Percentiles rank a stretch among this genome's conserved stretches.
Conservation (phyloP, 2,888 invertebrate genomes). For the Elegia similella region DNA sequence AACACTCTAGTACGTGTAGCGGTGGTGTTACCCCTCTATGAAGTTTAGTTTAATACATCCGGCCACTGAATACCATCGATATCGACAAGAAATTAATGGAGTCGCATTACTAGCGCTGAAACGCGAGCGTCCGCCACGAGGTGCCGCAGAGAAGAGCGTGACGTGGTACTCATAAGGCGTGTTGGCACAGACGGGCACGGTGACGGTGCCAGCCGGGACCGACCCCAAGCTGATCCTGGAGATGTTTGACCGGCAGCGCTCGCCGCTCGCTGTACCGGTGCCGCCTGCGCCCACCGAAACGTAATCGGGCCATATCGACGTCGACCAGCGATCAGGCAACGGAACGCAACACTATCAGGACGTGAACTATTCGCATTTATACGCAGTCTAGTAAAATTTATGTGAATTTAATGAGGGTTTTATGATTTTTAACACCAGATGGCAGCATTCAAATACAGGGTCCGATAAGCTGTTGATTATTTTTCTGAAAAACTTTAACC, state of each 20-base stretch:
- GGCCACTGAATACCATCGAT: slow-evolving; percentile 7
- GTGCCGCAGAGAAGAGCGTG: slow-evolving; percentile 67
- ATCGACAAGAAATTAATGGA: slow-evolving; percentile 8
- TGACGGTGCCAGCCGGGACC: slow-evolving; percentile 79
- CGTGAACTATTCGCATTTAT: slow-evolving; percentile 1
- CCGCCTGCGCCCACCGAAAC: slow-evolving; percentile 54
- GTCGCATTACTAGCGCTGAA: slow-evolving; percentile 23
- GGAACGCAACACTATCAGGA: slow-evolving; percentile 7
- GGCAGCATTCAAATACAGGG: too few species aligned
- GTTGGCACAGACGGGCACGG: slow-evolving; percentile 73
- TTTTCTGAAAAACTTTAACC: too few species aligned
- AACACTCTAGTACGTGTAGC: too few species aligned
- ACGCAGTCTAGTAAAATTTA: slow-evolving; percentile 2
- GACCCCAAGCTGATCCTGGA: slow-evolving; percentile 80
- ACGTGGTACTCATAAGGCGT: slow-evolving; percentile 71
- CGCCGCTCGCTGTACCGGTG: slow-evolving; percentile 67
- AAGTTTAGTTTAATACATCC: too few species aligned
- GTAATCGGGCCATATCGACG: slow-evolving; percentile 31
- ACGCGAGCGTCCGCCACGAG: slow-evolving; percentile 67
- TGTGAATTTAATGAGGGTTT: not conserved
- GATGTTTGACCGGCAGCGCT: slow-evolving; percentile 78
- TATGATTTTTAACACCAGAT: too few species aligned
- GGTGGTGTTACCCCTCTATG: too few species aligned
- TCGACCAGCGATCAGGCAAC: not conserved
- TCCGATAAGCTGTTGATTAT: too few species aligned